Percentiles rank a stretch among this genome's conserved stretches.
These are phyloP conservation scores for Euborellia annulipes DNA, from an alignment of 1,140 invertebrate species.

Conservation along the genomic window DNA sequence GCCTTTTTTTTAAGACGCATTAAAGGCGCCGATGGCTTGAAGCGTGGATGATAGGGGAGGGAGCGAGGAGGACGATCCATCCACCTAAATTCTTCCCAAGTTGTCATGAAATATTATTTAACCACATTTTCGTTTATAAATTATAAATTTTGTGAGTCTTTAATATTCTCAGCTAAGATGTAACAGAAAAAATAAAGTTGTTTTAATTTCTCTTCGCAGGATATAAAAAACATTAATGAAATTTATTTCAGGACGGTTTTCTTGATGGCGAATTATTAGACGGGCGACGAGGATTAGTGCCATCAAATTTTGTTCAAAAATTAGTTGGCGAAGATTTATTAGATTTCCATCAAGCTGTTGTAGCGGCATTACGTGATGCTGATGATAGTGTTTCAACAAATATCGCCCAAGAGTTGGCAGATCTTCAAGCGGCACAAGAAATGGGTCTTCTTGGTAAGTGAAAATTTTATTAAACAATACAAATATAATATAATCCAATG, in stretches of 20 bases:
- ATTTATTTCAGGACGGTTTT: conserved; percentile 58
- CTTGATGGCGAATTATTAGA: conserved; percentile 90
- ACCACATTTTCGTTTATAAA: not conserved
- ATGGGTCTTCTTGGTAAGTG: conserved; percentile 1
- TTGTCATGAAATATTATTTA: not conserved
- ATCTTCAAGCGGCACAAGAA: conserved; percentile 7
- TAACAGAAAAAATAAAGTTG: not conserved
- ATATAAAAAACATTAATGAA: too few species aligned
- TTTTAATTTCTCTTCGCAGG: too few species aligned
- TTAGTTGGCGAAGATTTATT: conserved; percentile 80
- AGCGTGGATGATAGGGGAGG: too few species aligned
- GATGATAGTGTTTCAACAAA: conserved; percentile 43
- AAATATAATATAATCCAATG: too few species aligned
- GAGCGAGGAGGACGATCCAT: too few species aligned
- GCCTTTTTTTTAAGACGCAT: too few species aligned
- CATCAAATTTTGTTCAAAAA: conserved; percentile 93
- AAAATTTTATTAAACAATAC: too few species aligned
- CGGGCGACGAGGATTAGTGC: conserved; percentile 84
- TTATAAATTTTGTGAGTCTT: not conserved
- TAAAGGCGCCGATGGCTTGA: too few species aligned
- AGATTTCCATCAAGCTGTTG: conserved; percentile 74
- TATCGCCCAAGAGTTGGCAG: conserved; percentile 38
- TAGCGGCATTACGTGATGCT: conserved; percentile 42
- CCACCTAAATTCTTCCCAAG: too few species aligned
- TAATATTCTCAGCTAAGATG: not conserved